phyloP scores from a whole-genome alignment of 2,797 vertebrate genomes.

The Botia kubotai region DNA sequence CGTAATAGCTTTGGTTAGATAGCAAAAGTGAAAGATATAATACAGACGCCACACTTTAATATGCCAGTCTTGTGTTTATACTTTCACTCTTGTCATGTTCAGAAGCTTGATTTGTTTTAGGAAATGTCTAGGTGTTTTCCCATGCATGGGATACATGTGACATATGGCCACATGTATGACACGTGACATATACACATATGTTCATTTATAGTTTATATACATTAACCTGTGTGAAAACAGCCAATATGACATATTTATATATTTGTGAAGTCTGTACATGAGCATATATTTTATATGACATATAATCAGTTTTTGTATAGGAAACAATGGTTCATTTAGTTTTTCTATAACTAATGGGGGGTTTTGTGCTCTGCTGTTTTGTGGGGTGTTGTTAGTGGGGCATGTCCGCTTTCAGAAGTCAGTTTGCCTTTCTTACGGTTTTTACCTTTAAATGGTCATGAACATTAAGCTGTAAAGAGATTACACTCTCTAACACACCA shows the following conservation, averaged over 20 bases:
- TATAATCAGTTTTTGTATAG: not conserved
- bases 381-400: not conserved
- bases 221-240: no score
- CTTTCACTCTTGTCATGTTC: conserved; percentile 13
- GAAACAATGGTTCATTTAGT: not conserved
- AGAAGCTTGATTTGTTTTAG: not conserved
- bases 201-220: no score
- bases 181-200: no score
- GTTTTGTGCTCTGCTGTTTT: no score
- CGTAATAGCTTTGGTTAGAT: not conserved
- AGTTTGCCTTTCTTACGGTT: conserved; percentile 11
- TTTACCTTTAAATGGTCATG: conserved; percentile 31
- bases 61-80: not conserved
- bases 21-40: conserved; percentile 33
- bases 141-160: not conserved
- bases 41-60: not conserved
- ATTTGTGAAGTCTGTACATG: no score
- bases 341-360: no score
- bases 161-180: no score
- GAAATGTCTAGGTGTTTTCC: conserved; percentile 11
- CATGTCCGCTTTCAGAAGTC: conserved; percentile 15
- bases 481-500: conserved; percentile 44
- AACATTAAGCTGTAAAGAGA: conserved; percentile 1
- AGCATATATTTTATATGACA: no score
- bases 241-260: no score